Evolutionary conservation across 2,797 vertebrate genomes (phyloP), one percentile per base, ranked within the genome.

Genomic region (Sebastes diploproa): DNA sequence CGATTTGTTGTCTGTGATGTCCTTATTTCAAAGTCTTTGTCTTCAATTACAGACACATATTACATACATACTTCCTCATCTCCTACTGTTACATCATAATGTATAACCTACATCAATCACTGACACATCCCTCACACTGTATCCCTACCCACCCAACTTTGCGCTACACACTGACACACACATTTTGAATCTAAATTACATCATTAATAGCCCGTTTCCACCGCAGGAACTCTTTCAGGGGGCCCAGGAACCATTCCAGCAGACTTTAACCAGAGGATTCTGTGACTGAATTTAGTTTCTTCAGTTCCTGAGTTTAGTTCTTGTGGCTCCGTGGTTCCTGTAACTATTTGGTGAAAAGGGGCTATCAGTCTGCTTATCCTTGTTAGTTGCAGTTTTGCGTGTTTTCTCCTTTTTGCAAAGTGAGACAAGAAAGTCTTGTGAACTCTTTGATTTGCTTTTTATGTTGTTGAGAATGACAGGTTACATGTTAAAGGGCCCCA

Each of bases 381-480:
- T 61, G 76, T 80, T 76, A 76, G 61, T 61, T 68, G 50, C 23
- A 64, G 63, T 36, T 36, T 58, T 83, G 75, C n/a, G 36, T 84
- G 63, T 82, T 72, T 64, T 72, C 62, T 69, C 59, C 23, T 50
- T 81, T 42, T 82, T 67, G 58, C 80, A 46, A 30, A 59, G 56
- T 54, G 23, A 78, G 72, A 60, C 25, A 34, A 42, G 50, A 61
- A 67, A 6, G 20, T 62, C 80, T 86, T 82, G 77, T 71, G 60
- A 66, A 56, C 42, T 32, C 60, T 71, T 86, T 89, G 62, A 74
- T 87, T 90, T 81, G 25, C 60, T 14, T 83, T 88, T 89, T 83
- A 14, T 81, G 80, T 85, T 81, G 77, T 82, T 85, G 60, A 68
- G 76, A 78, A 56, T 29, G 54, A 62, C 60, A 75, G 83, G 61